These are phyloP conservation scores for Holocentrus rufus DNA, from an alignment of 2,797 vertebrate species.

Conservation along the genomic window DNA sequence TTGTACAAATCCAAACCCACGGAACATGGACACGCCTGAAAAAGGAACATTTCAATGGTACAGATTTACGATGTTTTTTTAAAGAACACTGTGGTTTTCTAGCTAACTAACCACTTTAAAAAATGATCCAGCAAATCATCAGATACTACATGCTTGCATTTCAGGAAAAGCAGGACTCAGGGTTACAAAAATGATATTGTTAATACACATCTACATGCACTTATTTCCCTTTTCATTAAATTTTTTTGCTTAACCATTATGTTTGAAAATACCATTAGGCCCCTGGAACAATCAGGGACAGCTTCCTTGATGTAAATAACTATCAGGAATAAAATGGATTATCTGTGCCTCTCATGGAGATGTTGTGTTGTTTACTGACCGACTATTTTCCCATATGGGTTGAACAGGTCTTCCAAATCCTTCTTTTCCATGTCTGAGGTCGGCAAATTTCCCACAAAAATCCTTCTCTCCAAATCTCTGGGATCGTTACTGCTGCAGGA, in stretches of 20 bases:
- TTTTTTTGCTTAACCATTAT: background rate
- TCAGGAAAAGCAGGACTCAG: constrained; percentile 13
- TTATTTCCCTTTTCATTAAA: too few relatives aligned
- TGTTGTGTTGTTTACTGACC: constrained; percentile 83
- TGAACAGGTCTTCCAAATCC: constrained; percentile 91
- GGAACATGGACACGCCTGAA: constrained; percentile 92
- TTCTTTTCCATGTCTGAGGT: constrained; percentile 89
- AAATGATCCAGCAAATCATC: constrained; percentile 24
- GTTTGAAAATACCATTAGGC: background rate
- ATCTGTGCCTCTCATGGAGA: constrained; percentile 20
- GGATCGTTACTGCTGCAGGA: constrained; percentile 88
- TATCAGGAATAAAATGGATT: constrained; percentile 38
- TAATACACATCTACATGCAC: constrained; percentile 10
- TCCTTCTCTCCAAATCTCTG: constrained; percentile 89
- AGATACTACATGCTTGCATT: constrained; percentile 33
- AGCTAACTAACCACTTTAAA: constrained; percentile 25
- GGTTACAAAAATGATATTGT: constrained; percentile 12
- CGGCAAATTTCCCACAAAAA: constrained; percentile 94
- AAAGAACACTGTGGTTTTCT: constrained; percentile 53
- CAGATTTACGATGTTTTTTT: constrained; percentile 40
- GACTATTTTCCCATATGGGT: constrained; percentile 87
- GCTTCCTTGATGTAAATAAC: constrained; percentile 12
- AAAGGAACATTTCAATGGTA: constrained; percentile 83
- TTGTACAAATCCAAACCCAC: constrained; percentile 91
- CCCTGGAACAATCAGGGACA: constrained; percentile 37